Evolutionary conservation across 2,888 invertebrate species (phyloP), one percentile per base, ranked within the genome.

Genomic region (Monochamus alternatus): DNA sequence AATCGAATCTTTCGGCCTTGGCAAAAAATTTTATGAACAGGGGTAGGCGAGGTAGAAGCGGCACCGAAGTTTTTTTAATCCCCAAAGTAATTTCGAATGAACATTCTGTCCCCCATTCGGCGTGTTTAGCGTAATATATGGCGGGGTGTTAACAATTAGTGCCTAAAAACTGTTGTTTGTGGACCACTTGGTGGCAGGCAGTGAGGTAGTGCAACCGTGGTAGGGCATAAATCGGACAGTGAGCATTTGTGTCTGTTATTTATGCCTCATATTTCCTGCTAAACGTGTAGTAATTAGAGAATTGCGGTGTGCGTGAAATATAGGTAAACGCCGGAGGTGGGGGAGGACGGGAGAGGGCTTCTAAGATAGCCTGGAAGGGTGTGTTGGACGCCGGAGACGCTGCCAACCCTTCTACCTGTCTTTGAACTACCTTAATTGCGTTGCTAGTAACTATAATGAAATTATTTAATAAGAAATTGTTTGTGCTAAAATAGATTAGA

Each of bases 201-300:
- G 76, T 82, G 83, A 81, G 78, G 81, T 77, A 82, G 78, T 81
- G 81, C 82, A 81, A 81, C 81, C 79, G 81, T 78, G 81, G 81
- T 79, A 81, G 81, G 78, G 81, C 83, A 85, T 86, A 86, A 87
- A 87, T 87, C 87, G 87, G 87, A 86, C 87, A 85, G 86, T 86
- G 87, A 87, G 87, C 87, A 87, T 87, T 88, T 86, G 87, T 85
- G 85, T 83, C 83, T 81, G 87, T 87, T 88, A 89, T 89, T 88
- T 88, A 89, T 89, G 88, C 85, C 87, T 89, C 88, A 89, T 89
- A 89, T 89, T 89, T 89, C 86, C 87, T 84, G 85, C 87, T 88
- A 88, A 89, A 88, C 87, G 88, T 87, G 85, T 83, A 85, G 89
- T 89, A 89, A 89, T 89, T 89, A 88, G 88, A 88, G 89, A 88